Base-by-base conservation (phyloP, 2,113 vertebrate species). In the Pyrgilauda ruficollis region DNA sequence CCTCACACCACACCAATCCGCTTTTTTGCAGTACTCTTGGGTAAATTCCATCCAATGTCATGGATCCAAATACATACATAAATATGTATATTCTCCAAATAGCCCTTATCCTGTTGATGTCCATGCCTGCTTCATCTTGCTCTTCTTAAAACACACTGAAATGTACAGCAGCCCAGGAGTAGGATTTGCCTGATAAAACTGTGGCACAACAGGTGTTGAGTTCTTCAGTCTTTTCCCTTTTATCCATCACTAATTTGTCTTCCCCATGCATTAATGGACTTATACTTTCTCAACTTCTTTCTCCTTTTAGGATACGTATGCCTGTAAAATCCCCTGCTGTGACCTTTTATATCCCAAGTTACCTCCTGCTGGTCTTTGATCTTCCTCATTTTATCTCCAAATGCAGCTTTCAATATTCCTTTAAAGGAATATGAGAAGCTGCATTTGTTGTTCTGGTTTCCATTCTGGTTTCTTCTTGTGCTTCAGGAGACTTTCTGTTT, bases 1-100 rank as follows among this genome's bases (percentile, higher is more conserved):
- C 10, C 35, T 73, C 33, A 56, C 10, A 41, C 13, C 0, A 0
- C 47, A 80, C 37, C 6, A 1, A 23, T 12, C 23, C 72, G 67
- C 9, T 39, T 55, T 13, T 52, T 43, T 56, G 62, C 49, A 50
- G 39, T 15, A 70, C 22, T 9, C 4, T 70, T 72, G 31, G 7
- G 9, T 76, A 68, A 89, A 83, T 43, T 31, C 22, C 33, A 69
- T 24, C 47, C 23, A 39, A 5, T 64, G 68, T 64, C 39, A 83
- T 7, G 20, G 52, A 75, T 50, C 10, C 31, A 75, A 75, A 58
- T 14, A 49, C 14, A 35, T 14, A 13, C 2, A 31, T 19, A 13
- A 1, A 66, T 28, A 69, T 39, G 11, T 26, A 26, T 21, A 6
- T 4, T 44, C 31, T 92, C 24, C 61, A 82, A 31, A 58, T 15